These are phyloP conservation scores for Emydura subglobosa DNA, from an alignment of 2,113 vertebrate genomes.

Conservation along the genomic window DNA sequence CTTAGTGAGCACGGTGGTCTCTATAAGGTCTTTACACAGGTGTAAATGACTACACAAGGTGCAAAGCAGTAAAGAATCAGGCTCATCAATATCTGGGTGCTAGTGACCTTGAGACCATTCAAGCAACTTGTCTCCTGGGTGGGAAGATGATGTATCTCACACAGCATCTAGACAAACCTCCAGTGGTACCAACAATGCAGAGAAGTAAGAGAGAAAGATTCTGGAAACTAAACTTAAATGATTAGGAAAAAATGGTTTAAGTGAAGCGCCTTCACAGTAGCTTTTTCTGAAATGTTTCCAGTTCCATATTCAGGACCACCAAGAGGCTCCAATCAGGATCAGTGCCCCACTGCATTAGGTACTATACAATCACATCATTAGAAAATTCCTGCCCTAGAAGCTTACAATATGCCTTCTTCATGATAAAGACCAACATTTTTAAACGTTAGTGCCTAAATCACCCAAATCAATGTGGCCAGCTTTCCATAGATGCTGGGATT, in stretches of 20 bases:
- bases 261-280: background rate
- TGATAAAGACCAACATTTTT: background rate
- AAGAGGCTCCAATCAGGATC: background rate
- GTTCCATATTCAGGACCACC: background rate
- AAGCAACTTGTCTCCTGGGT: background rate
- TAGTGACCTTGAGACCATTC: background rate
- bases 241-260: background rate
- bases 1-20: background rate
- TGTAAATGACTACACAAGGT: background rate
- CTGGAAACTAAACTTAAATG: background rate
- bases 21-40: background rate
- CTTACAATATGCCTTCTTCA: background rate
- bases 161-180: background rate
- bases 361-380: fast-evolving
- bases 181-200: background rate
- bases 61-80: background rate
- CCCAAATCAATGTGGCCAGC: fast-evolving
- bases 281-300: background rate
- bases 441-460: background rate
- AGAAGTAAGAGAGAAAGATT: background rate
- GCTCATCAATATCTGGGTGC: background rate
- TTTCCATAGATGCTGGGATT: background rate
- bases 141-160: background rate
- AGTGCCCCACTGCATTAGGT: fast-evolving
- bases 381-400: background rate